Evolutionary conservation across 2,797 vertebrate genomes (phyloP).

Genomic region (Uromys caudimaculatus): DNA sequence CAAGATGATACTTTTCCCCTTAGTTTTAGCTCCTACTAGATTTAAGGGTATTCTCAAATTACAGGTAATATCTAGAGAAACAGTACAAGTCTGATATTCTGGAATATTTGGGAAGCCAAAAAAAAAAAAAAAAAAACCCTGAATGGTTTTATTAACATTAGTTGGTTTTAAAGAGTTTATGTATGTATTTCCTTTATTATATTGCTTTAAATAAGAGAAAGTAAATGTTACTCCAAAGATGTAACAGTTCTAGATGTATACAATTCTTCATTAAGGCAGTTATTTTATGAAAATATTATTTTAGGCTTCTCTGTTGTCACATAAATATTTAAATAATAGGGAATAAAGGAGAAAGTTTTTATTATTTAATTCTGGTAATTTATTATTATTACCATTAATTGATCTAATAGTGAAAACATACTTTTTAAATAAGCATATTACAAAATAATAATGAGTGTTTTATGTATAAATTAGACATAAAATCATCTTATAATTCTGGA

Average conservation of each 20-base stretch:
- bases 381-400: background rate
- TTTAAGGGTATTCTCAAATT: background rate
- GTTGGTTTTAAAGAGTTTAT: background rate
- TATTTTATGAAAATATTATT: background rate
- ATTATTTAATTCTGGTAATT: background rate
- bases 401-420: background rate
- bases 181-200: background rate
- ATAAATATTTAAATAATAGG: background rate
- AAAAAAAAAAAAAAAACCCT: background rate
- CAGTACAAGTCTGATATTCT: background rate
- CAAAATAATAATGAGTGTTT: conserved; percentile 9
- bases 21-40: background rate
- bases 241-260: background rate
- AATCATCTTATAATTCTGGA: background rate
- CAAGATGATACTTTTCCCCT: background rate
- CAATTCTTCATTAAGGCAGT: background rate
- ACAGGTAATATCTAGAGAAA: background rate
- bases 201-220: background rate
- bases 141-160: background rate
- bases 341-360: background rate
- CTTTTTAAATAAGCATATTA: background rate
- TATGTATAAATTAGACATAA: conserved; percentile 16
- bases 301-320: background rate
- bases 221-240: background rate
- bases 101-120: conserved; percentile 9